phyloP scores from a whole-genome alignment of 2,888 invertebrate species.

The Plagodis dolabraria region DNA sequence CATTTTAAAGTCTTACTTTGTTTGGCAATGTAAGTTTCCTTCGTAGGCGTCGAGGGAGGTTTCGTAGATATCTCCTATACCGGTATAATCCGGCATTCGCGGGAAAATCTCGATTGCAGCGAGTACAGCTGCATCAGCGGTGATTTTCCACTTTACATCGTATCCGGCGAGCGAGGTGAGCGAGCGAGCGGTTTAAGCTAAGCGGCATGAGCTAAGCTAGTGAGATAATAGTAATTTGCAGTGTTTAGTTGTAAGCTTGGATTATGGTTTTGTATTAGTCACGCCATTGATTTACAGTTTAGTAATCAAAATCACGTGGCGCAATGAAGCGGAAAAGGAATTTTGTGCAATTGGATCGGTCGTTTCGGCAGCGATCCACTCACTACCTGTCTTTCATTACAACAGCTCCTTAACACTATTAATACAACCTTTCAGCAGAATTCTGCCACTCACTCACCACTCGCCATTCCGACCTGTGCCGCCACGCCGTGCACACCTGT shows the following conservation, averaged over 20 bases:
- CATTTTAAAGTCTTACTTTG: conserved; percentile 16
- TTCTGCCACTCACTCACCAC: no score
- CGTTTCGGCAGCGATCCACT: no score
- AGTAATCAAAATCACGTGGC: no score
- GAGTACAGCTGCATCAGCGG: conserved; percentile 49
- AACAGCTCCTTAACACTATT: no score
- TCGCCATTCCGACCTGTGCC: no score
- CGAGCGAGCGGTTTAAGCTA: not conserved
- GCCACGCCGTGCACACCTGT: no score
- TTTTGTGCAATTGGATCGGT: no score
- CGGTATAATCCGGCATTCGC: conserved; percentile 46
- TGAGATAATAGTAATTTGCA: not conserved
- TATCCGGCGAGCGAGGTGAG: not conserved
- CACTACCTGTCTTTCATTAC: no score
- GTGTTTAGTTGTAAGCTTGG: conserved; percentile 4
- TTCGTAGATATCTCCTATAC: conserved; percentile 45
- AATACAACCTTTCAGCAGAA: no score
- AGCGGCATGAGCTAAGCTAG: not conserved
- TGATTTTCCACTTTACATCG: conserved; percentile 46
- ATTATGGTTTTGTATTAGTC: not conserved
- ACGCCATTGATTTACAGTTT: no score
- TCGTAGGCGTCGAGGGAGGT: conserved; percentile 31
- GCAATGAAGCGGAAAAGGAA: no score
- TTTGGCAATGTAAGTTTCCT: conserved; percentile 31
- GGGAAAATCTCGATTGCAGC: conserved; percentile 50